These are phyloP conservation scores for Heliconius cydno DNA, from an alignment of 2,888 invertebrate species.

Conservation along the genomic window DNA sequence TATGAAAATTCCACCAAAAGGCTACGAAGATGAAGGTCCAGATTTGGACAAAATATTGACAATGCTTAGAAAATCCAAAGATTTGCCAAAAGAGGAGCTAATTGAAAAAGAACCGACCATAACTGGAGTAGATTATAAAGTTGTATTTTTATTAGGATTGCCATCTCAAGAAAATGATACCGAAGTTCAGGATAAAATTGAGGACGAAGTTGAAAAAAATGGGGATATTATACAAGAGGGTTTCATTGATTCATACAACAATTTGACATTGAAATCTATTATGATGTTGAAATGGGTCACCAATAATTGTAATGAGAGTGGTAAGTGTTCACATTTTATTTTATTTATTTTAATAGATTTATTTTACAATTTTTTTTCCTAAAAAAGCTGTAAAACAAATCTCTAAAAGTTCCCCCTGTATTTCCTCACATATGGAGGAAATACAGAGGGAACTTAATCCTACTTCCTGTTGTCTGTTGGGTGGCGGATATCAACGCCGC, in stretches of 20 bases:
- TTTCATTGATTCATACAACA: constrained; percentile 93
- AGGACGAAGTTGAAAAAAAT: constrained; percentile 86
- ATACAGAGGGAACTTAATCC: too few relatives aligned
- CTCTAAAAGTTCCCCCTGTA: neutral
- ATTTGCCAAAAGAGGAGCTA: constrained; percentile 54
- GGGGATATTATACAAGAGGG: constrained; percentile 92
- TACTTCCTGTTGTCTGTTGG: too few relatives aligned
- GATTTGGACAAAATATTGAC: constrained; percentile 63
- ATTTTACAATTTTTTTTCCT: neutral
- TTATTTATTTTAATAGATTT: neutral
- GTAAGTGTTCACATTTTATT: constrained; percentile 56
- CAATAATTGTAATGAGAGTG: constrained; percentile 84
- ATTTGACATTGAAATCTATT: constrained; percentile 92
- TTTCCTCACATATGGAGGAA: neutral
- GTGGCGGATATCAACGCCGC: too few relatives aligned
- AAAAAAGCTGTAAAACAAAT: too few relatives aligned
- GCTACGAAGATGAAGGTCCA: constrained; percentile 61
- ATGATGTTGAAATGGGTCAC: constrained; percentile 93
- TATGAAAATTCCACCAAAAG: constrained; percentile 77
- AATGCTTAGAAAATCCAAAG: constrained; percentile 59
- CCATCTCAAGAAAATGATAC: constrained; percentile 82
- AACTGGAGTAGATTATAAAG: constrained; percentile 63
- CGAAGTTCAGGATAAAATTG: constrained; percentile 84
- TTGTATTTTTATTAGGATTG: constrained; percentile 84
- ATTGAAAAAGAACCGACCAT: constrained; percentile 49